Evolutionary conservation across 2,888 invertebrate species (phyloP).

Genomic region (Alsophila aescularia): DNA sequence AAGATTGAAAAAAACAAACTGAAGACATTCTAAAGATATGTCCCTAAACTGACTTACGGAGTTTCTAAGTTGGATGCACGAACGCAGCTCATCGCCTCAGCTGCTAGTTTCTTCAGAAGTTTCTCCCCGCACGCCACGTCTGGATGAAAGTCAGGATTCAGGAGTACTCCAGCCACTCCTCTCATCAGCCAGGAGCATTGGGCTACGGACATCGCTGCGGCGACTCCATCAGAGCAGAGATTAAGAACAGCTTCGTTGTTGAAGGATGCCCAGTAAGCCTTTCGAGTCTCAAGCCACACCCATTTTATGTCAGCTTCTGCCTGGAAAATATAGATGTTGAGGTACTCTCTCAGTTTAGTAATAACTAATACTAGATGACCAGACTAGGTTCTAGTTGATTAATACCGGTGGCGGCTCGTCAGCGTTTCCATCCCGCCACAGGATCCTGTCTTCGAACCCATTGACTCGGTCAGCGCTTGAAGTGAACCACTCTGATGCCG

Average conservation of each 20-base stretch:
- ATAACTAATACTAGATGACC: too few relatives aligned
- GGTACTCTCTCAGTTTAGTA: background rate
- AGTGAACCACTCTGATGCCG: conserved; percentile 90
- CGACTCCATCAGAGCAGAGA: conserved; percentile 63
- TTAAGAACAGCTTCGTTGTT: conserved; percentile 64
- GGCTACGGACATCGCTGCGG: conserved; percentile 56
- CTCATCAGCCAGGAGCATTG: conserved; percentile 70
- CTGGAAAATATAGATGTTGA: conserved; percentile 30
- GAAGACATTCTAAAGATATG: too few relatives aligned
- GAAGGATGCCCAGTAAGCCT: conserved; percentile 55
- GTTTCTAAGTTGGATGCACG: conserved; percentile 56
- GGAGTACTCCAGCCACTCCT: conserved; percentile 63
- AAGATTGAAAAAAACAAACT: too few relatives aligned
- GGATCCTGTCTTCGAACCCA: conserved; percentile 88
- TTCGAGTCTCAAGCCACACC: conserved; percentile 60
- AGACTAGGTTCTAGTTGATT: background rate
- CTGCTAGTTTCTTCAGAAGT: conserved; percentile 59
- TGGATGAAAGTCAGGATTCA: conserved; percentile 60
- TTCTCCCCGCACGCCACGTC: conserved; percentile 57
- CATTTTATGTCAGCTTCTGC: conserved; percentile 50
- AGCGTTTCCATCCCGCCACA: conserved; percentile 86
- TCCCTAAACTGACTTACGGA: conserved; percentile 63
- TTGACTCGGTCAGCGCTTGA: conserved; percentile 83
- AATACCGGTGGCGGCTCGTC: conserved; percentile 49
- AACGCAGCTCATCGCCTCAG: conserved; percentile 64